These are phyloP conservation scores for Phymatocera aterrima DNA, from an alignment of 2,888 invertebrate species.

Conservation along the genomic window DNA sequence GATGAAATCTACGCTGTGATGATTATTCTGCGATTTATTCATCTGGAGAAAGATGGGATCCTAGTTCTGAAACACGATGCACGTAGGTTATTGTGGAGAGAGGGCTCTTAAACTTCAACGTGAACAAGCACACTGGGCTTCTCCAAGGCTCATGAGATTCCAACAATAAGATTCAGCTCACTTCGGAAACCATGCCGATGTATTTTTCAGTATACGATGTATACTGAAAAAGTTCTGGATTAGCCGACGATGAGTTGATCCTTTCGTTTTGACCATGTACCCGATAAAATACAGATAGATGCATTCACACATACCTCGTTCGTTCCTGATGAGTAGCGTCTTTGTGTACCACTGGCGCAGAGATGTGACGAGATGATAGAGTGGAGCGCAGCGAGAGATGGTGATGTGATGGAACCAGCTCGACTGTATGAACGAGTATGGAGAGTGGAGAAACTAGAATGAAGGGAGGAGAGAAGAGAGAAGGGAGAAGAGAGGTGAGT, in stretches of 20 bases:
- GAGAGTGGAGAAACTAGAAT: background rate
- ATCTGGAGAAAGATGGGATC: background rate
- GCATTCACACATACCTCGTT: background rate
- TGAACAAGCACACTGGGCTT: background rate
- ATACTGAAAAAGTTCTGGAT: conserved; percentile 58
- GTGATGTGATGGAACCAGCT: conserved; percentile 69
- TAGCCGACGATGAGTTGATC: conserved; percentile 55
- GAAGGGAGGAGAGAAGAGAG: background rate
- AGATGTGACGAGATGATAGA: conserved; percentile 64
- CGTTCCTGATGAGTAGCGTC: background rate
- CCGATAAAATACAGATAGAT: background rate
- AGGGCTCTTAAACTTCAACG: background rate
- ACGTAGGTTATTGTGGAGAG: background rate
- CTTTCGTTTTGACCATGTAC: background rate
- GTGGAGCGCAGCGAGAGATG: conserved; percentile 64
- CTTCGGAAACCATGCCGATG: too few species aligned
- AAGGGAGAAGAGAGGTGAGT: conserved; percentile 52
- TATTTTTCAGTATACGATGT: conserved; percentile 50
- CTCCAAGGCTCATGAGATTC: background rate
- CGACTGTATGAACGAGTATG: conserved; percentile 55
- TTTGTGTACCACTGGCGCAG: conserved; percentile 13
- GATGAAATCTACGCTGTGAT: background rate
- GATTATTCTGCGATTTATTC: background rate
- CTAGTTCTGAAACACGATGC: background rate
- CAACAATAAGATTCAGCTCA: background rate